A percentile compares a stretch with the other conserved stretches of the same genome.
These are phyloP conservation scores for Numenius phaeopus DNA, from an alignment of 2,797 vertebrate species.

Conservation along the genomic window DNA sequence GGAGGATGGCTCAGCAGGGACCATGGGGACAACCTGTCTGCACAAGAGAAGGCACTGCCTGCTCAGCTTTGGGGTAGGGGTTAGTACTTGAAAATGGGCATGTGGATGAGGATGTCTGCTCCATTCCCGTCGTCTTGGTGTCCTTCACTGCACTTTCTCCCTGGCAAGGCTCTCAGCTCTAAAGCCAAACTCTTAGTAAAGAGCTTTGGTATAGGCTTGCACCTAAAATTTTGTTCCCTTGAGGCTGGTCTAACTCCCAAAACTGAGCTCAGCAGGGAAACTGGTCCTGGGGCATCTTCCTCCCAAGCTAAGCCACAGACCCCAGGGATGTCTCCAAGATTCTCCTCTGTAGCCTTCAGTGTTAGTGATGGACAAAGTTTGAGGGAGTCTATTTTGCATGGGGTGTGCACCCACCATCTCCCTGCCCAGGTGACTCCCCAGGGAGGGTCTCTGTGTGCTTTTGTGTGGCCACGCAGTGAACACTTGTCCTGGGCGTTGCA, in stretches of 20 bases:
- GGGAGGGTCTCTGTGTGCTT: not conserved
- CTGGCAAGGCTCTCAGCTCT: not conserved
- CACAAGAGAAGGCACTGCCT: not conserved
- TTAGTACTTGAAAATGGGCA: not conserved
- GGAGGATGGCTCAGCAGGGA: not conserved
- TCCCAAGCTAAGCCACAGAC: not conserved
- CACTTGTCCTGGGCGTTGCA: not conserved
- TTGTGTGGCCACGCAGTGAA: not conserved
- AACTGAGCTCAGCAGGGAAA: not conserved
- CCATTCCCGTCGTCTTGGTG: accelerated
- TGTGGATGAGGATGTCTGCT: not conserved
- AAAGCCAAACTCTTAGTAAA: not conserved
- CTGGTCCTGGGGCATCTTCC: not conserved
- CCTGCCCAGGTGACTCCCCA: not conserved
- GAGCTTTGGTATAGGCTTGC: not conserved
- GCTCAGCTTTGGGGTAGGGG: not conserved
- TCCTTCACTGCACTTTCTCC: not conserved
- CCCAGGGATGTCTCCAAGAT: not conserved
- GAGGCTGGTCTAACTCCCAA: accelerated
- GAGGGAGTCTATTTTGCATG: not conserved
- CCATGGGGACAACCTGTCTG: not conserved
- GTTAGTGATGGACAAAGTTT: accelerated
- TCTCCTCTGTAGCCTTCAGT: not conserved
- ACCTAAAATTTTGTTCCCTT: not conserved
- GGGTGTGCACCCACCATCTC: not conserved